Conservation (phyloP, 2,888 invertebrate species). For the Ditula angustiorana region DNA sequence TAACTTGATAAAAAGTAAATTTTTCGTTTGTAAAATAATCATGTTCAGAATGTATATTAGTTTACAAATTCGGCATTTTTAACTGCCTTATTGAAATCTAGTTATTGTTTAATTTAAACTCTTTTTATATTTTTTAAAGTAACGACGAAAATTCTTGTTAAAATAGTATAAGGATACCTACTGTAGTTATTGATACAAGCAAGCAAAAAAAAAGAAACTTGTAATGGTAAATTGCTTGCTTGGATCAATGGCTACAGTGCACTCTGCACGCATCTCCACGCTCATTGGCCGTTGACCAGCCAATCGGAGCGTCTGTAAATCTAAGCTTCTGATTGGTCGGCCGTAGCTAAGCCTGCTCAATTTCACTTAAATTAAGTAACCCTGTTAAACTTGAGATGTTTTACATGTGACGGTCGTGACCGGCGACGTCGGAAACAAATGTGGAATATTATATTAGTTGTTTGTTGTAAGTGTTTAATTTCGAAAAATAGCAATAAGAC, state of each 20-base stretch:
- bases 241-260: not conserved
- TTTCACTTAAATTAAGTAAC: slow-evolving; percentile 44
- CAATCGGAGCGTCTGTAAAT: slow-evolving; percentile 1
- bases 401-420: not conserved
- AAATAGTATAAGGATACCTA: slow-evolving; percentile 1
- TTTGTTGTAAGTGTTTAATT: slow-evolving; percentile 38
- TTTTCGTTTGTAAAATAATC: slow-evolving; percentile 47
- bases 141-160: slow-evolving; percentile 17
- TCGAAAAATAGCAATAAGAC: slow-evolving; percentile 32
- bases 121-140: slow-evolving; percentile 12
- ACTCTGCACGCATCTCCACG: slow-evolving; percentile 40
- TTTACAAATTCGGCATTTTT: slow-evolving; percentile 41
- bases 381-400: not conserved
- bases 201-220: not conserved
- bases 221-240: slow-evolving; percentile 8
- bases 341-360: slow-evolving; percentile 49
- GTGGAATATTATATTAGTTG: slow-evolving; percentile 29
- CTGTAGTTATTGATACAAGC: slow-evolving; percentile 10
- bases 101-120: slow-evolving; percentile 22
- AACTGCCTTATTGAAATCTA: slow-evolving; percentile 12
- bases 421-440: not conserved
- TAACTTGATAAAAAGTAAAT: slow-evolving; percentile 37
- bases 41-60: slow-evolving; percentile 47
- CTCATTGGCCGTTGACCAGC: slow-evolving; percentile 39
- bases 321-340: slow-evolving; percentile 40